Conservation (phyloP, 2,888 invertebrate species). For the Agrotis ipsilon region DNA sequence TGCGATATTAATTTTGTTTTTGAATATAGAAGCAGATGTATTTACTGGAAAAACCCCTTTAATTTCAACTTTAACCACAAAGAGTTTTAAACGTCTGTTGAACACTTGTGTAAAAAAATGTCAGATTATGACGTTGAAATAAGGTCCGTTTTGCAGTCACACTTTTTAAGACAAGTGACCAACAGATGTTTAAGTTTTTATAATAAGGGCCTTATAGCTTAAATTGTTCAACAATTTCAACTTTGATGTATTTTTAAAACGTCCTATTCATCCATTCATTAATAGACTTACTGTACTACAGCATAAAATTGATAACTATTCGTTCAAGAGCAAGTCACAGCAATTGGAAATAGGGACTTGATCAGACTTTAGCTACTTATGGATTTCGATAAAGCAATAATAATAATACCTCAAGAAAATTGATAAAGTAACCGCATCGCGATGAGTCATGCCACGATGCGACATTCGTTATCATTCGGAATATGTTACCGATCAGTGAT, state of each 20-base stretch:
- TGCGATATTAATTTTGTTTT: neutral
- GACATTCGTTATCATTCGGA: slow-evolving; percentile 20
- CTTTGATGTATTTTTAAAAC: neutral
- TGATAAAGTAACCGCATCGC: slow-evolving; percentile 13
- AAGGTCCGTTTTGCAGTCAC: too few relatives aligned
- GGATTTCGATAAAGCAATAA: slow-evolving; percentile 25
- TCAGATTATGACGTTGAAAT: too few relatives aligned
- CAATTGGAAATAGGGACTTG: neutral
- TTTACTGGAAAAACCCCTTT: neutral
- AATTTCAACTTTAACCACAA: too few relatives aligned
- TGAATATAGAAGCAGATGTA: neutral
- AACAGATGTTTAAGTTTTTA: too few relatives aligned
- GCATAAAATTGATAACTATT: neutral
- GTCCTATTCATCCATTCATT: neutral
- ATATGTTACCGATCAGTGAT: slow-evolving; percentile 9
- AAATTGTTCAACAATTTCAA: neutral
- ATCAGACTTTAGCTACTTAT: neutral
- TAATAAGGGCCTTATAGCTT: too few relatives aligned
- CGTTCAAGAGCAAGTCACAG: neutral
- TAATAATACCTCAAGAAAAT: slow-evolving; percentile 23
- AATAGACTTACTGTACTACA: neutral
- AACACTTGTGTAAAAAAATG: too few relatives aligned
- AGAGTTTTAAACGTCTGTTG: too few relatives aligned
- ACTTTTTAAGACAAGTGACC: too few relatives aligned
- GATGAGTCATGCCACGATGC: slow-evolving; percentile 39